A percentile compares a stretch with the other conserved stretches of the same genome.
Conservation (phyloP, 1,140 invertebrate species). For the Eupeodes corollae region DNA sequence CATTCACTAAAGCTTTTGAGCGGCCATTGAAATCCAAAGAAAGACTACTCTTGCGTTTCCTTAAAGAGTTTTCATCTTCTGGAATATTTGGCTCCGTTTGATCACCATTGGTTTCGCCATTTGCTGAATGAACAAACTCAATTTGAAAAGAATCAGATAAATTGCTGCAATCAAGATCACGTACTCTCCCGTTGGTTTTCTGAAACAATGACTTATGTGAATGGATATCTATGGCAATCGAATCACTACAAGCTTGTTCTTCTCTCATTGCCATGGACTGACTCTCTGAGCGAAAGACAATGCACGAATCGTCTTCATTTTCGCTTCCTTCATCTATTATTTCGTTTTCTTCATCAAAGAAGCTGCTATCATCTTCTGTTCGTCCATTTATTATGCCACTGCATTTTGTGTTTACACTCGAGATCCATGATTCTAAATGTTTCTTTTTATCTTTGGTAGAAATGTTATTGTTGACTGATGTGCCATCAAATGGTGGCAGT, state of each 20-base stretch:
- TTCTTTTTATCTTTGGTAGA: slow-evolving; percentile 16
- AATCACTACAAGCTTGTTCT: slow-evolving; percentile 4
- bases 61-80: slow-evolving; percentile 1
- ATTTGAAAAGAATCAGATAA: slow-evolving; percentile 35
- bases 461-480: background rate
- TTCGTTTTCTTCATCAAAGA: slow-evolving; percentile 10
- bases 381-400: slow-evolving; percentile 1
- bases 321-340: slow-evolving; percentile 14
- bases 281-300: slow-evolving; percentile 31
- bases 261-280: slow-evolving; percentile 21
- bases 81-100: slow-evolving; percentile 8
- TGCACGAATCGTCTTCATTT: slow-evolving; percentile 27
- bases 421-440: slow-evolving; percentile 25
- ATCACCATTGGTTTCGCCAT: slow-evolving; percentile 8
- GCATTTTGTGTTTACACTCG: slow-evolving; percentile 24
- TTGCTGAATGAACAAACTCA: slow-evolving; percentile 27
- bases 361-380: too few species aligned
- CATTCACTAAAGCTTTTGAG: background rate
- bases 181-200: background rate
- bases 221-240: slow-evolving; percentile 30
- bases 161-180: slow-evolving; percentile 20
- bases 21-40: slow-evolving; percentile 10
- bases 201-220: slow-evolving; percentile 15
- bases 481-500: slow-evolving; percentile 17
- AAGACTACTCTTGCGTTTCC: slow-evolving; percentile 8